These are phyloP conservation scores for Dicerorhinus sumatrensis DNA, from an alignment of 2,113 vertebrate genomes.

Conservation along the genomic window DNA sequence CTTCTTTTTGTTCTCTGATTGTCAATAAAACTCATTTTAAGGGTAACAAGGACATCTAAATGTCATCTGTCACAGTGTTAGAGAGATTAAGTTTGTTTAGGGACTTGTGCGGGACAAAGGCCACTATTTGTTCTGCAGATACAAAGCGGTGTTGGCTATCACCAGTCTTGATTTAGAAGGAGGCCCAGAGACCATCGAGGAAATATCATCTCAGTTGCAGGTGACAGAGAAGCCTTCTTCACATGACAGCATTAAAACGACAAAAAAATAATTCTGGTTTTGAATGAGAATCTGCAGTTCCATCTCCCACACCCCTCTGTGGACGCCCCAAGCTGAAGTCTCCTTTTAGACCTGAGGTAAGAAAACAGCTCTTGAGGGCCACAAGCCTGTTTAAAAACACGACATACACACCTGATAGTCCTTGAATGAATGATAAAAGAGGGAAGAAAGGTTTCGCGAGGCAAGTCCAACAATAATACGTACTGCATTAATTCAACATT, in stretches of 20 bases:
- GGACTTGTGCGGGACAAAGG: constrained; percentile 93
- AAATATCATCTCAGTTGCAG: constrained; percentile 91
- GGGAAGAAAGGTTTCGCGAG: constrained; percentile 81
- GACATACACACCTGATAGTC: constrained; percentile 90
- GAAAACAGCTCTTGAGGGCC: constrained; percentile 83
- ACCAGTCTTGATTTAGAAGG: constrained; percentile 89
- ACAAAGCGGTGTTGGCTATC: constrained; percentile 90
- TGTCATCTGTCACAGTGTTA: constrained; percentile 94
- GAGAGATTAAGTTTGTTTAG: constrained; percentile 96
- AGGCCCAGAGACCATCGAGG: constrained; percentile 84
- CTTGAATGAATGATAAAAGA: constrained; percentile 87
- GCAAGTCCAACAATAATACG: constrained; percentile 88
- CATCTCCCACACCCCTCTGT: constrained; percentile 58
- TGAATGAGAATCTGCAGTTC: constrained; percentile 67
- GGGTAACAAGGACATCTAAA: constrained; percentile 94
- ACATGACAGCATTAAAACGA: constrained; percentile 79
- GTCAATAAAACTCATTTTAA: constrained; percentile 95
- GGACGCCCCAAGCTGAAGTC: not conserved
- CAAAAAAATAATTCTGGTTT: constrained; percentile 82
- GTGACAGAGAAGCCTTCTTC: constrained; percentile 88
- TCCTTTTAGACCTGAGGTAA: constrained; percentile 76
- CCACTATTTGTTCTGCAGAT: constrained; percentile 91
- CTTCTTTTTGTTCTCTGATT: constrained; percentile 94
- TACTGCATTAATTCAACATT: constrained; percentile 89
- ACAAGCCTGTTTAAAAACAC: constrained; percentile 85